Evolutionary conservation across 2,113 vertebrate species (phyloP).

Genomic region (Mionectes macconnelli): DNA sequence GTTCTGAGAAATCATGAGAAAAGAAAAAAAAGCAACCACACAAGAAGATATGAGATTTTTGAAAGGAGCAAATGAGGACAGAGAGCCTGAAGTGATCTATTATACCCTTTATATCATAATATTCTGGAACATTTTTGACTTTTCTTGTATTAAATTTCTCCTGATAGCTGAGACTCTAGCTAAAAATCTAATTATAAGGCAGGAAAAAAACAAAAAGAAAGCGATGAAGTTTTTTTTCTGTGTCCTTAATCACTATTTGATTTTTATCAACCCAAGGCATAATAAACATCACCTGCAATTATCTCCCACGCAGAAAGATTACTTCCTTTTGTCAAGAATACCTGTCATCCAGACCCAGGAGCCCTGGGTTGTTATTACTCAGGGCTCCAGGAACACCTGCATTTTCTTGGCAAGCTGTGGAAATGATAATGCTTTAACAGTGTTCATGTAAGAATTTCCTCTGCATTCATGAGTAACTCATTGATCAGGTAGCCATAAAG

Average conservation of each 20-base stretch:
- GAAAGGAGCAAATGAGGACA: conserved; percentile 7
- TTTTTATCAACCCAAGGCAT: conserved; percentile 34
- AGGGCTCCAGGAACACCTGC: conserved; percentile 23
- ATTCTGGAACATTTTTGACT: not conserved
- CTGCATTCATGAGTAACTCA: not conserved
- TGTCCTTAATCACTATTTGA: conserved; percentile 23
- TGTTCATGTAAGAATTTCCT: not conserved
- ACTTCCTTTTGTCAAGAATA: conserved; percentile 18
- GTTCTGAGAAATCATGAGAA: not conserved
- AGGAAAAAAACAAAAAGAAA: conserved; percentile 20
- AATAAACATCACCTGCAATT: conserved; percentile 20
- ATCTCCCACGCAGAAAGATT: conserved; percentile 6
- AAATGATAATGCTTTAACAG: not conserved
- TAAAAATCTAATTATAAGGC: conserved; percentile 24
- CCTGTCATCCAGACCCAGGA: conserved; percentile 3
- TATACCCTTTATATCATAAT: not conserved
- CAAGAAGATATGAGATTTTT: not conserved
- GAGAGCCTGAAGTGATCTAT: not conserved
- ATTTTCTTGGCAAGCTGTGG: conserved; percentile 11
- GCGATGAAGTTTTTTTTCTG: not conserved
- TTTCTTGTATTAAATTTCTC: conserved; percentile 24
- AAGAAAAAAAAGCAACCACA: not conserved
- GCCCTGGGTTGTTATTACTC: not conserved
- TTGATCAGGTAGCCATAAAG: not conserved
- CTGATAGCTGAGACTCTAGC: not conserved